Base-by-base conservation (phyloP, 1,140 invertebrate species). In the Drosophila truncata region DNA sequence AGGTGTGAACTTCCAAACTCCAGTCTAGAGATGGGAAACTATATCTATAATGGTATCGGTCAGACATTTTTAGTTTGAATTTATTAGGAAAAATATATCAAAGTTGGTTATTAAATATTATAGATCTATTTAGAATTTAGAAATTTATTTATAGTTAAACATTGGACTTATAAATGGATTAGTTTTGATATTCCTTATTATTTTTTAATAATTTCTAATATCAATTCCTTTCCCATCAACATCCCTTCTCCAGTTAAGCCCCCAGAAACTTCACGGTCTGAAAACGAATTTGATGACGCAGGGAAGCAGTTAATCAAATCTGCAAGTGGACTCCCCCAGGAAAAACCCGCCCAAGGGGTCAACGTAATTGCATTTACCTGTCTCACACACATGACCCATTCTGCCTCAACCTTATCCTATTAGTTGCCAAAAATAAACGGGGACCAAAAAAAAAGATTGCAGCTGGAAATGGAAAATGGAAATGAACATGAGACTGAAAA, bases 281-380 rank as follows among this genome's bases (percentile, higher is more conserved):
- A 81, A 88, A 75, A 81, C 71, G 74, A 91, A 77, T 82, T 85
- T 85, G 85, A 91, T 90, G 85, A 90, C 82, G 85, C 85, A 90
- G 78, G 85, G 86, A 90, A 90, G 86, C 85, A 90, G 85, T 90
- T 91, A 91, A 90, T 90, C 86, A 90, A 90, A 90, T 90, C 78
- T 81, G 81, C 67, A 85, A 90, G 82, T 86, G 86, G 86, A 11
- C n/a, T 63, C 49, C 63, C 64, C 65, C 37, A 58, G 52, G 37
- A 73, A 64, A 54, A 73, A 64, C 33, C 29, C 29, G 57, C 62
- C 70, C 46, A 44, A 72, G 78, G 76, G 46, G 73, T 47, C 50
- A 74, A 57, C 75, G 52, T 82, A 82, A 82, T 82, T 82, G 80
- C 80, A 82, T 82, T 82, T 82, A 64, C 70, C 80, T 79, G 67